Evolutionary conservation across 2,888 invertebrate genomes (phyloP).

Genomic region (Belgica antarctica): DNA sequence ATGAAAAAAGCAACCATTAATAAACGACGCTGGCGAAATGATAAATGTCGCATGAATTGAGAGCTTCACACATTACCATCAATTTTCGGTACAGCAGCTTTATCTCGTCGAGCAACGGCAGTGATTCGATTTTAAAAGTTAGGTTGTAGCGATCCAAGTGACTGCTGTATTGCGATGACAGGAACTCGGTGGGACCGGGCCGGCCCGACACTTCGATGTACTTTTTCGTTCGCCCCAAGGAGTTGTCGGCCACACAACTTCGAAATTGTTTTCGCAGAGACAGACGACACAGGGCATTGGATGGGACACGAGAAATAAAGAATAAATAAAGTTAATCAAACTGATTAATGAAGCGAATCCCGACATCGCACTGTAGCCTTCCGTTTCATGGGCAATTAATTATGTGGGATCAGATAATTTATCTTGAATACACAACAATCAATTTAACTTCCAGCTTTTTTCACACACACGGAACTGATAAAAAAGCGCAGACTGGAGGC

Average conservation of each 20-base stretch:
- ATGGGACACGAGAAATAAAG: neutral
- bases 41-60: slow-evolving; percentile 2
- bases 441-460: slow-evolving; percentile 37
- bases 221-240: slow-evolving; percentile 58
- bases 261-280: slow-evolving; percentile 47
- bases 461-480: neutral
- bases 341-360: slow-evolving; percentile 39
- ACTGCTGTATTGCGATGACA: slow-evolving; percentile 61
- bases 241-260: slow-evolving; percentile 60
- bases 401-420: slow-evolving; percentile 40
- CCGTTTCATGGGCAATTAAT: slow-evolving; percentile 37
- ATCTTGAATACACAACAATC: slow-evolving; percentile 37
- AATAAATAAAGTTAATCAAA: slow-evolving; percentile 40
- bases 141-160: slow-evolving; percentile 63
- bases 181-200: slow-evolving; percentile 64
- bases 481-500: neutral
- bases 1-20: slow-evolving; percentile 6
- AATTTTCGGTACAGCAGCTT: slow-evolving; percentile 63
- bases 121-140: slow-evolving; percentile 66
- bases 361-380: slow-evolving; percentile 5
- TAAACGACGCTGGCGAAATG: slow-evolving; percentile 22
- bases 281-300: neutral
- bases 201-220: slow-evolving; percentile 65
- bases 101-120: slow-evolving; percentile 64
- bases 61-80: slow-evolving; percentile 54